A percentile compares a stretch with the other conserved stretches of the same genome.
Evolutionary conservation across 2,888 invertebrate genomes (phyloP).

Genomic region (Colletes collaris): DNA sequence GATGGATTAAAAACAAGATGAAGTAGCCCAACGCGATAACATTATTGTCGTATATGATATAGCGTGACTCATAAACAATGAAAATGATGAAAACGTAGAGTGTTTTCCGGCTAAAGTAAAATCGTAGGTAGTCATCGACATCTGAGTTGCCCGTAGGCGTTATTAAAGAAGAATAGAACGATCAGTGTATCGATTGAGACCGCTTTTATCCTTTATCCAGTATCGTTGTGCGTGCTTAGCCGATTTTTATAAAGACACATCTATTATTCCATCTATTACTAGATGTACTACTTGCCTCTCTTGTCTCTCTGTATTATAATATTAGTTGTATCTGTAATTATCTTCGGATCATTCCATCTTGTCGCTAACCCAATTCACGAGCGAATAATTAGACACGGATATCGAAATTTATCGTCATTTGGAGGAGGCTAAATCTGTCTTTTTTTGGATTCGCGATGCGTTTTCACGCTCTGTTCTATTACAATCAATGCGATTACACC

Average conservation of each 20-base stretch:
- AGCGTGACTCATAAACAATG: conserved; percentile 35
- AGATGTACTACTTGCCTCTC: conserved; percentile 43
- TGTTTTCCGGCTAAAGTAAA: conserved; percentile 37
- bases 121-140: conserved; percentile 36
- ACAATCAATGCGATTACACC: conserved; percentile 75
- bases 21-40: conserved; percentile 46
- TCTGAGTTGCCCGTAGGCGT: conserved; percentile 40
- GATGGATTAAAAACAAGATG: conserved; percentile 58
- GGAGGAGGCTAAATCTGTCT: conserved; percentile 54
- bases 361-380: conserved; percentile 46
- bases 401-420: conserved; percentile 64
- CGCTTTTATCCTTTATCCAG: conserved; percentile 40
- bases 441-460: conserved; percentile 73
- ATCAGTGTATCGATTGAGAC: conserved; percentile 38
- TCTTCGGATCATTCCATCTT: conserved; percentile 57
- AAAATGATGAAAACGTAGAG: conserved; percentile 24
- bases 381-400: conserved; percentile 56
- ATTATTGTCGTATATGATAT: conserved; percentile 48
- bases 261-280: conserved; percentile 45
- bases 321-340: conserved; percentile 54
- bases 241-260: conserved; percentile 54
- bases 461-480: conserved; percentile 78
- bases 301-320: conserved; percentile 57
- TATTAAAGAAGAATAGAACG: conserved; percentile 18
- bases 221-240: conserved; percentile 59